Evolutionary conservation across 2,113 vertebrate genomes (phyloP).

Genomic region (Camelus dromedarius): DNA sequence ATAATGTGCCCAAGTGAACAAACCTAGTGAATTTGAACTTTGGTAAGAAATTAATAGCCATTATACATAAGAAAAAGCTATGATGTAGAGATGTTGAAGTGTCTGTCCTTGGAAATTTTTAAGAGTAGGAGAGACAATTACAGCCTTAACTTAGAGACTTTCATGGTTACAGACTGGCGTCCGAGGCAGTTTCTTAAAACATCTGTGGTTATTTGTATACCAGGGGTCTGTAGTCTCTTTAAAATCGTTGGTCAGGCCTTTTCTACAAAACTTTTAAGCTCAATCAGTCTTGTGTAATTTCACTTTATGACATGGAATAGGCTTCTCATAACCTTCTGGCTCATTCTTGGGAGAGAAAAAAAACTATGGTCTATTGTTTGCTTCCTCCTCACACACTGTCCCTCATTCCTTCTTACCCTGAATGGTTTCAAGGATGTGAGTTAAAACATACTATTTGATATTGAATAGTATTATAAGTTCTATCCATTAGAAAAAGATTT

Average conservation of each 20-base stretch:
- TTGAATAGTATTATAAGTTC: constrained; percentile 6
- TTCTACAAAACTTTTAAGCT: background rate
- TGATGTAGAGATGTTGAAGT: background rate
- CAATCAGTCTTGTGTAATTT: background rate
- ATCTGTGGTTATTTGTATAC: background rate
- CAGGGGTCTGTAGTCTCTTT: background rate
- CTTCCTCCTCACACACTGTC: background rate
- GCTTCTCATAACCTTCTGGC: background rate
- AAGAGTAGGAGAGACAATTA: background rate
- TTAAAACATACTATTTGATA: constrained; percentile 36
- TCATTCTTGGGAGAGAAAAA: background rate
- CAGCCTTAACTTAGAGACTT: background rate
- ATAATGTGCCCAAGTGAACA: background rate
- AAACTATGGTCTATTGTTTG: background rate
- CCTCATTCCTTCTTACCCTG: background rate
- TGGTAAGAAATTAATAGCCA: background rate
- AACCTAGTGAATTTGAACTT: background rate
- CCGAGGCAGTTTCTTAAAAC: background rate
- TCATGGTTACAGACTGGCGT: background rate
- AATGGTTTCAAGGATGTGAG: constrained; percentile 7
- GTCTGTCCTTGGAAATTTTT: background rate
- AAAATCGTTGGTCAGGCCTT: background rate
- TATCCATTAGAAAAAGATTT: constrained; percentile 25
- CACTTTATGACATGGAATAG: background rate
- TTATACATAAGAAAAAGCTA: background rate